Evolutionary conservation across 2,888 invertebrate genomes (phyloP).

Genomic region (Parnassius mnemosyne): DNA sequence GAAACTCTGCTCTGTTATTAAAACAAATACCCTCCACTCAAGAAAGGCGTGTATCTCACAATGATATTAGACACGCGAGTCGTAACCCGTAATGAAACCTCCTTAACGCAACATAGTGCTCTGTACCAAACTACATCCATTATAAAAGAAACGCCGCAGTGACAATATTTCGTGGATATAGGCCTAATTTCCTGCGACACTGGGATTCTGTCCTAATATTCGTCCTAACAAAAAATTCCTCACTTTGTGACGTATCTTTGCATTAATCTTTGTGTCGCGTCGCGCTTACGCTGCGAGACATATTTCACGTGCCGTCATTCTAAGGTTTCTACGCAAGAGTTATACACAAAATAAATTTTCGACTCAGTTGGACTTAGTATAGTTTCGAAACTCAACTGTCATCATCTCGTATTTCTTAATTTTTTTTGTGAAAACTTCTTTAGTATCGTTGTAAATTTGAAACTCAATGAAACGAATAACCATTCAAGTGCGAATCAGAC

Average conservation of each 20-base stretch:
- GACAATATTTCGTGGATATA: constrained; percentile 28
- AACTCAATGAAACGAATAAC: no score
- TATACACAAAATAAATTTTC: constrained; percentile 1
- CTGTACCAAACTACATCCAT: constrained; percentile 9
- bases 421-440: no score
- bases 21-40: not conserved
- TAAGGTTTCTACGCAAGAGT: constrained; percentile 5
- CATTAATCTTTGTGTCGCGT: constrained; percentile 24
- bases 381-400: no score
- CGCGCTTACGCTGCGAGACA: constrained; percentile 10
- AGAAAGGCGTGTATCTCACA: not conserved
- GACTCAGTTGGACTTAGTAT: no score
- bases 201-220: constrained; percentile 25
- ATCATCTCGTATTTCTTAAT: no score
- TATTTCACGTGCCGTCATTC: constrained; percentile 16
- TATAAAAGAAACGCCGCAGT: constrained; percentile 16
- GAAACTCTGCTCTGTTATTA: no score
- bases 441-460: no score
- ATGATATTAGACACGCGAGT: not conserved
- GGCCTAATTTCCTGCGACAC: constrained; percentile 30
- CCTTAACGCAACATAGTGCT: not conserved
- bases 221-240: constrained; percentile 19
- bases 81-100: constrained; percentile 7
- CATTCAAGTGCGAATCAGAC: no score
- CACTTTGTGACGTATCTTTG: constrained; percentile 24